Evolutionary conservation across 2,797 vertebrate species (phyloP).

Genomic region (Anguilla pacifica): DNA sequence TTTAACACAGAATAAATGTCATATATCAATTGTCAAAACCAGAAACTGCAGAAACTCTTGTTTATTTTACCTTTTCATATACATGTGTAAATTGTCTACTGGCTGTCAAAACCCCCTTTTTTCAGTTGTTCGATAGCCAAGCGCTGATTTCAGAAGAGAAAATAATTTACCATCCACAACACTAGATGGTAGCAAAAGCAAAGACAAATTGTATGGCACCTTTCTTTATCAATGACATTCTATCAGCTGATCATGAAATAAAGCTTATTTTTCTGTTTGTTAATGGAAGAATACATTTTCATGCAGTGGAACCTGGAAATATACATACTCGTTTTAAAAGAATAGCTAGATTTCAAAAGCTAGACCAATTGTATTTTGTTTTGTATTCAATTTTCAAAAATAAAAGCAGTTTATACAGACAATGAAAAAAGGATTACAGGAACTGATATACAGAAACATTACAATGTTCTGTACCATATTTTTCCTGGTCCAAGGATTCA

Average conservation of each 20-base stretch:
- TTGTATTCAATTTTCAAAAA: neutral
- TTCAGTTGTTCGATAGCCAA: neutral
- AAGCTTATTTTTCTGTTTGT: conserved; percentile 23
- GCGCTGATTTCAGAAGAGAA: neutral
- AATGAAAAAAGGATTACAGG: neutral
- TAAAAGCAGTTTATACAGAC: neutral
- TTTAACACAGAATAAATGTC: neutral
- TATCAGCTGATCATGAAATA: neutral
- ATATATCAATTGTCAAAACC: neutral
- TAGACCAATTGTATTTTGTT: neutral
- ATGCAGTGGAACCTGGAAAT: neutral
- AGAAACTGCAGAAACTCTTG: neutral
- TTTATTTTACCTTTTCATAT: neutral
- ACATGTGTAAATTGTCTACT: neutral
- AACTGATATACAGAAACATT: neutral
- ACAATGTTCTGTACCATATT: neutral
- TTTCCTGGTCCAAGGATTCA: neutral
- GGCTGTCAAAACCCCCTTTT: neutral
- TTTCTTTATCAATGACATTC: neutral
- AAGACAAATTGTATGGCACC: conserved; percentile 21
- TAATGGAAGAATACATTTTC: neutral
- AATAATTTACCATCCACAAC: conserved; percentile 18
- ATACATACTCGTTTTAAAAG: no score
- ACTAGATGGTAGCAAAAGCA: conserved; percentile 49
- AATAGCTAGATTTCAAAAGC: neutral